A percentile compares a stretch with the other conserved stretches of the same genome.
These are phyloP conservation scores for Thaumetopoea pityocampa DNA, from an alignment of 1,140 invertebrate genomes.

Conservation along the genomic window DNA sequence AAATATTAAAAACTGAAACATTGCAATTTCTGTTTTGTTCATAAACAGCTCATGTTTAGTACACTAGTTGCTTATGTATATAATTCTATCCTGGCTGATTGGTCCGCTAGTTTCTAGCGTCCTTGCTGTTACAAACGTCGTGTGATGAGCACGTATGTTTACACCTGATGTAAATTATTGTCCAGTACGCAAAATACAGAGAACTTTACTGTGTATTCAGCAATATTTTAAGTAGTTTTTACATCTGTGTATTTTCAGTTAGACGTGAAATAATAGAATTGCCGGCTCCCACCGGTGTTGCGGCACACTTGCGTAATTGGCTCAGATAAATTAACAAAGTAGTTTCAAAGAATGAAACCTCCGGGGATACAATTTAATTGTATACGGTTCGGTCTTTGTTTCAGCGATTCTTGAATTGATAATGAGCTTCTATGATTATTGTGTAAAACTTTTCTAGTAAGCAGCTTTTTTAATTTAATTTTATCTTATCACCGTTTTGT, in stretches of 20 bases:
- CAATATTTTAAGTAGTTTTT: constrained; percentile 26
- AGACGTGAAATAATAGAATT: constrained; percentile 51
- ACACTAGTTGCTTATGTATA: too few species aligned
- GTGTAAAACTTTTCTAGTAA: constrained; percentile 5
- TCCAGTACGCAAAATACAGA: too few species aligned
- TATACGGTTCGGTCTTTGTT: constrained; percentile 40
- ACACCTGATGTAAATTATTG: too few species aligned
- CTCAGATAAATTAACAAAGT: constrained; percentile 68
- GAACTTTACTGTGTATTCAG: too few species aligned
- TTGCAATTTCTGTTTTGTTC: too few species aligned
- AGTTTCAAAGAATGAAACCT: constrained; percentile 46
- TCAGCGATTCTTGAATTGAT: constrained; percentile 34
- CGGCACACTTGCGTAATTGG: constrained; percentile 56
- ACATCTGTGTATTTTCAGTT: constrained; percentile 36
- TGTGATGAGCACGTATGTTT: neutral
- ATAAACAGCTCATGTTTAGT: too few species aligned
- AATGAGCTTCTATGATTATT: constrained; percentile 18
- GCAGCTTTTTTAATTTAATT: too few species aligned
- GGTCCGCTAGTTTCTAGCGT: too few species aligned
- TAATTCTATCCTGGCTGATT: too few species aligned
- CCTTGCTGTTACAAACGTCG: too few species aligned
- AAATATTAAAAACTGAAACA: too few species aligned
- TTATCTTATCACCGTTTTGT: too few species aligned
- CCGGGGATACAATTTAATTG: constrained; percentile 55
- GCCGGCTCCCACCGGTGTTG: constrained; percentile 37